phyloP scores from a whole-genome alignment of 2,888 invertebrate genomes.

The Pollenia griseotomentosa region DNA sequence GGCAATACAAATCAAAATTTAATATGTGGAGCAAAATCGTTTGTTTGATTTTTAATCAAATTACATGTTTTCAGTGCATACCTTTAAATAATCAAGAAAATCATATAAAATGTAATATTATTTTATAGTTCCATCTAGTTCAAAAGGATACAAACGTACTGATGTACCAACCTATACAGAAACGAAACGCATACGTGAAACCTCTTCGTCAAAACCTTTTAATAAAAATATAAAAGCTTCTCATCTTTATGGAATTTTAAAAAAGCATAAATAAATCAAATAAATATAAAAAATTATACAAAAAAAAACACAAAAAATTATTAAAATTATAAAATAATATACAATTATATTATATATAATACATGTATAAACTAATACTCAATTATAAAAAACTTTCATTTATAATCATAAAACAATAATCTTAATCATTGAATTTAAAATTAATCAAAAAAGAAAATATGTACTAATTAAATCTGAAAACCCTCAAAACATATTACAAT shows the following conservation, averaged over 20 bases:
- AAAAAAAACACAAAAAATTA: too few relatives aligned
- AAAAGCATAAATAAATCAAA: constrained; percentile 78
- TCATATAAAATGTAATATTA: constrained; percentile 70
- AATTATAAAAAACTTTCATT: background rate
- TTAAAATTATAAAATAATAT: background rate
- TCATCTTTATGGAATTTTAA: constrained; percentile 79
- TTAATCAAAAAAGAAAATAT: background rate
- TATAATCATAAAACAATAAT: too few relatives aligned
- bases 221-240: constrained; percentile 75
- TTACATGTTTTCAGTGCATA: constrained; percentile 1
- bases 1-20: too few relatives aligned
- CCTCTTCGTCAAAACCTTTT: constrained; percentile 78
- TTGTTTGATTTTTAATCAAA: background rate
- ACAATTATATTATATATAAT: constrained; percentile 4
- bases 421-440: background rate
- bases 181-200: constrained; percentile 81
- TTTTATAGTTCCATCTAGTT: constrained; percentile 81
- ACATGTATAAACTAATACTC: background rate
- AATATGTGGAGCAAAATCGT: too few relatives aligned
- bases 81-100: constrained; percentile 6
- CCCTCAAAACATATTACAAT: too few relatives aligned
- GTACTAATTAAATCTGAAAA: too few relatives aligned
- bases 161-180: constrained; percentile 77
- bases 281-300: constrained; percentile 5
- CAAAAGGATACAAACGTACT: constrained; percentile 79